Evolutionary conservation across 1,140 invertebrate species (phyloP).

Genomic region (Bombus turneri): DNA sequence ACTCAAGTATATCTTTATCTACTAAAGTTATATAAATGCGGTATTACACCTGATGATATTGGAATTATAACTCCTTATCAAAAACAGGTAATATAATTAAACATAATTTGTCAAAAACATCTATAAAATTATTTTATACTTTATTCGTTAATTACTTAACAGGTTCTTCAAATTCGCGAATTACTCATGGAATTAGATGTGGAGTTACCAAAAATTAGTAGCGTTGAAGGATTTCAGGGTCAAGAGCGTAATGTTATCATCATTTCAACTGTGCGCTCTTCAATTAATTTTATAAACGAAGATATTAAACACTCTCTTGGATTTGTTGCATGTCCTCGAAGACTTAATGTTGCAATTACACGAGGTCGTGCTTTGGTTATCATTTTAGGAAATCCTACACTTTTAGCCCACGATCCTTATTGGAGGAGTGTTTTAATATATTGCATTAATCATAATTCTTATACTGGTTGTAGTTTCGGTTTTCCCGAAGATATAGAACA

Average conservation of each 20-base stretch:
- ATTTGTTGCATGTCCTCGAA: constrained; percentile 89
- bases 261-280: constrained; percentile 92
- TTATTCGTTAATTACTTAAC: constrained; percentile 63
- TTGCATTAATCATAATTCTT: constrained; percentile 63
- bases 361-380: constrained; percentile 90
- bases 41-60: constrained; percentile 88
- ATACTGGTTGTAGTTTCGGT: constrained; percentile 73
- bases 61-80: constrained; percentile 97
- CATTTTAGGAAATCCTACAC: constrained; percentile 91
- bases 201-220: constrained; percentile 91
- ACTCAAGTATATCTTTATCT: constrained; percentile 86
- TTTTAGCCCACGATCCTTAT: constrained; percentile 87
- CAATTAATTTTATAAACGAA: constrained; percentile 77
- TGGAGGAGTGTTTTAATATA: constrained; percentile 89
- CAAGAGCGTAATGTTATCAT: constrained; percentile 94
- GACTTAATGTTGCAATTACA: constrained; percentile 94
- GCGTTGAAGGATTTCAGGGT: constrained; percentile 98
- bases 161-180: constrained; percentile 89
- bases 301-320: constrained; percentile 87
- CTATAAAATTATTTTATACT: constrained; percentile 31
- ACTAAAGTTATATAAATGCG: constrained; percentile 85
- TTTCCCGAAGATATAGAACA: constrained; percentile 30
- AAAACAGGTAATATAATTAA: constrained; percentile 88
- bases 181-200: constrained; percentile 87
- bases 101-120: constrained; percentile 1